Base-by-base conservation (phyloP, 1,140 invertebrate genomes). In the Diorhabda sublineata region DNA sequence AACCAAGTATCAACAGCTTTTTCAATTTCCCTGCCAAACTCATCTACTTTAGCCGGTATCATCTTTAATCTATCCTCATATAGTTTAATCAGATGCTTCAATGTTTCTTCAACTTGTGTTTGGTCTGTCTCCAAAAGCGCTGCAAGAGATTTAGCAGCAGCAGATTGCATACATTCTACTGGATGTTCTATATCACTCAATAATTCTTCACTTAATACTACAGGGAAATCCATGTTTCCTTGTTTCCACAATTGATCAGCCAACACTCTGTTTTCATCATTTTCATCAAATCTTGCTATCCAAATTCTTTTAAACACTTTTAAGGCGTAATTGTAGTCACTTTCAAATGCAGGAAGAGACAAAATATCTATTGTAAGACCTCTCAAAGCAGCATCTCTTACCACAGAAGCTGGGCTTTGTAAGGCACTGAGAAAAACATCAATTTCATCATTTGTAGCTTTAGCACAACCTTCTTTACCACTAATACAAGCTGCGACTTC, bases 1-100 rank as follows among this genome's bases (percentile, higher is more conserved):
- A 91, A 90, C 94, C 94, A 99, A 70, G 89, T 88, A 81, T 98
- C 96, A 57, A 93, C 85, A 45, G 92, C 89, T 73, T 94, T 90
- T 75, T 91, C 88, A 11, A 96, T 84, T 74, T 95, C 89, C 59
- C 97, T 89, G 52, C 96, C 96, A 84, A 98, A 96, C 79, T 92
- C 88, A 82, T 99, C 96, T 61, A 95, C 80, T 78, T 91, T 89
- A 4, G 94, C 91, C 9, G 93, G 94, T 70, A 94, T 92, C 83
- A 96, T 87, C 87, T 85, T 84, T 5, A 93, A 77, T 76, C 92
- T 92, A 42, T 94, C 88, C 44, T 88, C 83, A 79, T 98, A 98
- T 11, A 93, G 83, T 26, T 87, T 78, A 41, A 95, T 84, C 41
- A 98, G 81, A 64, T 83, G 82, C 45, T 89, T 82, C 47, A 96